Evolutionary conservation across 2,888 invertebrate genomes (phyloP).

Genomic region (Cephus runcator): DNA sequence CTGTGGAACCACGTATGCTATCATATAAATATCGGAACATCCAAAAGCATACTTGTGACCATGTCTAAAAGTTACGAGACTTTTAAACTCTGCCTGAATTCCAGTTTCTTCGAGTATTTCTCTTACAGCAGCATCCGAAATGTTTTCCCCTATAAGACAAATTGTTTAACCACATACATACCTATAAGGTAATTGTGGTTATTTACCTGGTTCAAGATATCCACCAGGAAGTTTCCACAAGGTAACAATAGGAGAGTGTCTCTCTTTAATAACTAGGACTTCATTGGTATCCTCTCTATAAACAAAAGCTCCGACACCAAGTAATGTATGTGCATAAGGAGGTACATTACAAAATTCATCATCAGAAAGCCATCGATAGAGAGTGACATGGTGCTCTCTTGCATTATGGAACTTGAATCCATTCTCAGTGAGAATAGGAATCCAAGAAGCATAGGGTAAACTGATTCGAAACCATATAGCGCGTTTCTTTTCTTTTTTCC

Average conservation of each 20-base stretch:
- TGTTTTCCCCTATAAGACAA: conserved; percentile 76
- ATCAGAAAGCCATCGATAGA: conserved; percentile 83
- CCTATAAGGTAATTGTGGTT: not conserved
- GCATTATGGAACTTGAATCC: conserved; percentile 92
- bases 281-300: conserved; percentile 77
- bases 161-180: not conserved
- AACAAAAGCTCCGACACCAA: conserved; percentile 89
- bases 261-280: conserved; percentile 85
- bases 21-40: conserved; percentile 88
- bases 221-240: conserved; percentile 93
- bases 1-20: conserved; percentile 78
- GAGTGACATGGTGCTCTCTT: conserved; percentile 79
- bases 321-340: conserved; percentile 81
- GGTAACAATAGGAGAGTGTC: conserved; percentile 59
- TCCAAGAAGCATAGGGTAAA: conserved; percentile 77
- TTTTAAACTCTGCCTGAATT: conserved; percentile 79
- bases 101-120: conserved; percentile 94
- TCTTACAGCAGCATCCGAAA: conserved; percentile 82
- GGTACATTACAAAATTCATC: conserved; percentile 75
- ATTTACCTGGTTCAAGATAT: conserved; percentile 82
- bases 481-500: conserved; percentile 74
- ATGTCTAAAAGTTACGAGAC: conserved; percentile 82
- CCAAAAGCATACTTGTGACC: conserved; percentile 79
- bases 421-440: conserved; percentile 79
- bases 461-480: conserved; percentile 86